Base-by-base conservation (phyloP, 2,113 vertebrate genomes). In the Nematolebias whitei region DNA sequence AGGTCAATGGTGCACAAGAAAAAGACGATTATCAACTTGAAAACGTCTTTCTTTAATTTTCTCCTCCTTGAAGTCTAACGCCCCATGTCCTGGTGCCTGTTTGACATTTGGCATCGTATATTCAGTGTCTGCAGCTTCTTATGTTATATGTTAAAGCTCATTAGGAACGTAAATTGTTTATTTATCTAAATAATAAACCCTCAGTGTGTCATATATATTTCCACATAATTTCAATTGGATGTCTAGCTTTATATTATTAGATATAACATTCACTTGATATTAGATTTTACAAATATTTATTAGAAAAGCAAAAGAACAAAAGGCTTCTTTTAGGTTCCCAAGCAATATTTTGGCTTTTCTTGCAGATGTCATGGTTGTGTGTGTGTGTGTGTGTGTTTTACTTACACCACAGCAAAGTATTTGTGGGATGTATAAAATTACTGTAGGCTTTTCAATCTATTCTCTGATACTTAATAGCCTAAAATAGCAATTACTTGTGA, bases 81-180 rank as follows among this genome's bases (percentile, higher is more conserved):
- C 12, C 26, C 14, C 22, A 19, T 54, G 8, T 22, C 5, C 18
- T 20, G 23, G 19, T 12, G 6, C 16, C 23, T 45, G 12, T 23
- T 56, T 57, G 29, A 26, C 26, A 43, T 39, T 55, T 24, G 22
- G n/a, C 40, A 23, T 18, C 16, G 40, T 43, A n/a, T 68, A 32
- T 18, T 51, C 11, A 29, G 16, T 22, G 12, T 29, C 14, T 56
- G 24, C 40, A 23, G 19, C 41, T 55, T 10, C 5, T 49, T 45
- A 24, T 24, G 51, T 22, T 41, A 50, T 47, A 47, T 18, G 67
- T 45, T 18, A 39, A 2, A 22, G 15, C 14, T 43, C 16, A 6
- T 3, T 43, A 15, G 12, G 40, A 4, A 1, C 2, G 4, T 43
- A 43, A 43, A 43, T 5, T 43, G 2, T 16, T 16, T 43, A 43